Evolutionary conservation across 2,797 vertebrate species (phyloP).

Genomic region (Myotis myotis): DNA sequence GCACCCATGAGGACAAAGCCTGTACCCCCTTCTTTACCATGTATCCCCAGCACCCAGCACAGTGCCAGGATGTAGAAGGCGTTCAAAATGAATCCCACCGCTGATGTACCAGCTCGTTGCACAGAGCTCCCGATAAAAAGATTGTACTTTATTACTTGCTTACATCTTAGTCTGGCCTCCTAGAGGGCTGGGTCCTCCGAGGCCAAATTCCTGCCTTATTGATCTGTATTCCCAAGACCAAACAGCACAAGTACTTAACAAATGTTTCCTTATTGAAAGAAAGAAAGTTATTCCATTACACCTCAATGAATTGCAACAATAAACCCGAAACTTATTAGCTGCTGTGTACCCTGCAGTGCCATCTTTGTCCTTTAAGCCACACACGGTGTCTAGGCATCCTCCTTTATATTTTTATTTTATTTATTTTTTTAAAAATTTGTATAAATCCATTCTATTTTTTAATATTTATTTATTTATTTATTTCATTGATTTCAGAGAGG

Average conservation of each 20-base stretch:
- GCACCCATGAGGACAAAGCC: neutral
- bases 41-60: neutral
- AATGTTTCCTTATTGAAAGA: slow-evolving; percentile 45
- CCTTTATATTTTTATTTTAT: too few species aligned
- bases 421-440: too few species aligned
- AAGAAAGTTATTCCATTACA: neutral
- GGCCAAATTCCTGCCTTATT: neutral
- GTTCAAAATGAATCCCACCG: neutral
- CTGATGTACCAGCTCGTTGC: neutral
- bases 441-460: too few species aligned
- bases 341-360: too few species aligned
- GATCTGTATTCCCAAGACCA: slow-evolving; percentile 5
- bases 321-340: neutral
- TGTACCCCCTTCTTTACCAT: neutral
- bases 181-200: neutral
- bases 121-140: neutral
- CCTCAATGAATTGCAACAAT: neutral
- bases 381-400: neutral
- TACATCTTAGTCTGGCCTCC: neutral
- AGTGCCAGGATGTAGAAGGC: neutral
- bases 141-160: neutral
- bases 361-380: neutral
- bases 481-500: too few species aligned
- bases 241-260: neutral
- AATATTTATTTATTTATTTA: too few species aligned